Base-by-base conservation (phyloP, 2,113 vertebrate species). In the Aptenodytes patagonicus region DNA sequence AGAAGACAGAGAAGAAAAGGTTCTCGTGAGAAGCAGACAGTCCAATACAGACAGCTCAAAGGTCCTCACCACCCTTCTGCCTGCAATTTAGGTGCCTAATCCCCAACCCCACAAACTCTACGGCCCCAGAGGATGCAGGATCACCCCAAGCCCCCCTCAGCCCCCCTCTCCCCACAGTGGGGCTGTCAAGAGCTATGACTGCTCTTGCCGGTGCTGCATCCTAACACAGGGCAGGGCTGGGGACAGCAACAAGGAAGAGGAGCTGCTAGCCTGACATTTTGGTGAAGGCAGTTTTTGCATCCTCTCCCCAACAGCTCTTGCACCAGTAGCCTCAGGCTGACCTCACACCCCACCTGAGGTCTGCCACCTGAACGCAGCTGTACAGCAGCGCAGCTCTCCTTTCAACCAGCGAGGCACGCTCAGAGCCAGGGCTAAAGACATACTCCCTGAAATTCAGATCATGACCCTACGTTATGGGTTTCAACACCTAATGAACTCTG, bases 51-150 rank as follows among this genome's bases (percentile, higher is more conserved):
- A 16, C 7, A 2, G 52, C 58, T 29, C 58, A 3, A 7, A 40
- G n/a, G 36, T 62, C 54, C 64, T 61, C 70, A 26, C 36, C 60
- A 18, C 13, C 38, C n/a, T 65, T 4, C 68, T 18, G 24, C 31
- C 28, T 4, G 7, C 1, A 0, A 11, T 4, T 8, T 9, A 0
- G 24, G 44, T 6, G 36, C 5, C 6, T 21, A 6, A 38, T 7
- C 69, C 57, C 42, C 36, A 31, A 17, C 9, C 42, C 20, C 31
- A 12, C 49, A 34, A 58, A 24, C 80, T 60, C 66, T 6, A 4
- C 1, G 0, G 26, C 29, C 57, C 55, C 64, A 40, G 64, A 28
- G 31, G 70, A 22, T 7, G 17, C 40, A 2, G 42, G 57, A 25
- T 14, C 13, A 17, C 20, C 62, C 40, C 54, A 6, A 14, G 7